Conservation (phyloP, 2,113 vertebrate species). For the Corythaeola cristata region DNA sequence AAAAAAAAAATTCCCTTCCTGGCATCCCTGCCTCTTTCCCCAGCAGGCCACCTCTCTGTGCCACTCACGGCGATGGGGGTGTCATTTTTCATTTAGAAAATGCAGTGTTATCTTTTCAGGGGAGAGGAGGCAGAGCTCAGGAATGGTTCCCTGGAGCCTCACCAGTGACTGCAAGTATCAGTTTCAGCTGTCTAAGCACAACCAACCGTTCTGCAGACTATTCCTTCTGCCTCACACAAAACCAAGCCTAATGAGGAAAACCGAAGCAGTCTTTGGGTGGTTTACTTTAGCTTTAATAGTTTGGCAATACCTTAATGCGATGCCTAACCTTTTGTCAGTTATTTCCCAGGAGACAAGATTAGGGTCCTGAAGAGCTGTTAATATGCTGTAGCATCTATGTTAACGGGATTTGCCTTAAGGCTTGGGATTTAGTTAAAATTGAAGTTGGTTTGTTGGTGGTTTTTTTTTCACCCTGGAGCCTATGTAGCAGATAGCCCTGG, state of each 20-base stretch:
- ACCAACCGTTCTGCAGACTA: not conserved
- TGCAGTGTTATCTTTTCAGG: not conserved
- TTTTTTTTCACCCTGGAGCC: not conserved
- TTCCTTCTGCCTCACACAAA: constrained; percentile 3
- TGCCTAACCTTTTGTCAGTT: not conserved
- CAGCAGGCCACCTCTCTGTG: not conserved
- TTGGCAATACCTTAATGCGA: not conserved
- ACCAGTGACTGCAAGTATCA: not conserved
- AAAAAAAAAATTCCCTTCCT: not conserved
- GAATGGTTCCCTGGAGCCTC: constrained; percentile 14
- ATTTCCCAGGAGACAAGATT: constrained; percentile 7
- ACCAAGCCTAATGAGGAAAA: constrained; percentile 18
- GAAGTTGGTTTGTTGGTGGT: not conserved
- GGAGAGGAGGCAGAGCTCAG: not conserved
- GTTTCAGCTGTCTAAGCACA: constrained; percentile 4
- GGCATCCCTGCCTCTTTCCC: not conserved
- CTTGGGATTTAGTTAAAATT: constrained; percentile 21
- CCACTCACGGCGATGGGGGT: not conserved
- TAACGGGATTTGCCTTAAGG: not conserved
- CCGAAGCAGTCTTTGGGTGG: not conserved
- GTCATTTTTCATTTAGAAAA: not conserved
- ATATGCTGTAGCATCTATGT: not conserved
- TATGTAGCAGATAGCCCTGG: not conserved
- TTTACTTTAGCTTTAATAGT: constrained; percentile 17
- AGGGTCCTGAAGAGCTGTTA: constrained; percentile 1